Evolutionary conservation across 2,113 vertebrate genomes (phyloP).

Genomic region (Cinclus cinclus): DNA sequence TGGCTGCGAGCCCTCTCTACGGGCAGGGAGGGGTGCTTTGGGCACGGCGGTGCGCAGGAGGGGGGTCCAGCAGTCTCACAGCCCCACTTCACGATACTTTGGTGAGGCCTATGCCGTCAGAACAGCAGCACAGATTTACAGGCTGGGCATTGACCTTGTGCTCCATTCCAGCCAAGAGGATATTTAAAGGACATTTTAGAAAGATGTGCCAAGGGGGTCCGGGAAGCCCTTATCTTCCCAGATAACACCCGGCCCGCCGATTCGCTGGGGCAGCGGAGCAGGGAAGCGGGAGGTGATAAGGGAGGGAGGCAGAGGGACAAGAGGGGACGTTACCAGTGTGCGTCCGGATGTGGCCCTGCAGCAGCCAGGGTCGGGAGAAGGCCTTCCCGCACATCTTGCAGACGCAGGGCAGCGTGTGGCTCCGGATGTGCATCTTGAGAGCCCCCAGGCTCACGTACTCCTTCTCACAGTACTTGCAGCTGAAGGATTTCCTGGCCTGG

Average conservation of each 20-base stretch:
- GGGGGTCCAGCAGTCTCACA: rapidly evolving
- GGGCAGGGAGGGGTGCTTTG: not conserved
- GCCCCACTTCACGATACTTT: rapidly evolving
- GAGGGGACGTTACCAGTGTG: conserved; percentile 85
- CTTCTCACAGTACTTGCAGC: conserved; percentile 96
- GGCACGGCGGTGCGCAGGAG: rapidly evolving
- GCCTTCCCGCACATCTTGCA: conserved; percentile 97
- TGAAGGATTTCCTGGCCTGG: conserved; percentile 85
- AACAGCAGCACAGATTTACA: not conserved
- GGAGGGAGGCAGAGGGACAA: not conserved
- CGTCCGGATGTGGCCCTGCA: conserved; percentile 95
- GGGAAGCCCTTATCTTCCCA: conserved; percentile 51
- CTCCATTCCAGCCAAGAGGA: not conserved
- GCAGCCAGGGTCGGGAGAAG: conserved; percentile 96
- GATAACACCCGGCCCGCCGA: not conserved
- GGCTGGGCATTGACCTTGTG: not conserved
- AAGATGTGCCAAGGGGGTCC: conserved; percentile 40
- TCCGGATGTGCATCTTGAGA: conserved; percentile 98
- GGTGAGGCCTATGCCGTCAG: rapidly evolving
- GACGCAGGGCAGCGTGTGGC: conserved; percentile 95
- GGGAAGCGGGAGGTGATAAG: not conserved
- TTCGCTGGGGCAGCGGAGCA: not conserved
- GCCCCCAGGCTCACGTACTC: conserved; percentile 95
- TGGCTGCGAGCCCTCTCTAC: rapidly evolving
- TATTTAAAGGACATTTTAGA: conserved; percentile 49